These are phyloP conservation scores for Vespertilio murinus DNA, from an alignment of 2,797 vertebrate genomes.

Conservation along the genomic window DNA sequence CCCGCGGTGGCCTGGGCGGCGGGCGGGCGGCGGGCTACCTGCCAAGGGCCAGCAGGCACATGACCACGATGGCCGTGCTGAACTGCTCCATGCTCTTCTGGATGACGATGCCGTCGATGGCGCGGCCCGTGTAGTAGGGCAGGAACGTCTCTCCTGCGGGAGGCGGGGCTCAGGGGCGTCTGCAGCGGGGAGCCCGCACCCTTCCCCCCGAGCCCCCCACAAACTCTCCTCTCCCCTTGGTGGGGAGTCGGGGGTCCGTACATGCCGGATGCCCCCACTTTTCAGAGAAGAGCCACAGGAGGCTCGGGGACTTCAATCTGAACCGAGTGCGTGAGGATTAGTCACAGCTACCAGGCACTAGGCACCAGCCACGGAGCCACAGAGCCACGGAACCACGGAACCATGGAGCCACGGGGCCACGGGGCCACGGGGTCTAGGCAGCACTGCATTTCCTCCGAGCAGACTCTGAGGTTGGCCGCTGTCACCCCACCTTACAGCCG, in stretches of 20 bases:
- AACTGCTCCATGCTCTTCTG: slow-evolving; percentile 94
- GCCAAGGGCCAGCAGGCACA: slow-evolving; percentile 88
- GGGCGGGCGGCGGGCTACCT: slow-evolving; percentile 85
- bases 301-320: rapidly evolving
- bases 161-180: background rate
- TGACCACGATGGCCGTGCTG: slow-evolving; percentile 85
- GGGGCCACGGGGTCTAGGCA: rapidly evolving
- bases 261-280: background rate
- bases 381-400: too few species aligned
- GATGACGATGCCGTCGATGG: slow-evolving; percentile 93
- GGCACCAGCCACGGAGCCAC: rapidly evolving
- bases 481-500: background rate
- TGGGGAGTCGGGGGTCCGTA: rapidly evolving
- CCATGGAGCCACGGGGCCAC: background rate
- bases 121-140: slow-evolving; percentile 92
- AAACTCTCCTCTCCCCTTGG: background rate
- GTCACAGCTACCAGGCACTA: rapidly evolving
- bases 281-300: background rate
- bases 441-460: rapidly evolving
- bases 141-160: slow-evolving; percentile 92
- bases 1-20: background rate
- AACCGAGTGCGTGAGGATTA: rapidly evolving
- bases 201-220: background rate
- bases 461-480: rapidly evolving
- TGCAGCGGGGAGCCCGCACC: background rate